Percentiles rank a stretch among this genome's conserved stretches.
Conservation (phyloP, 2,797 vertebrate genomes). For the Lagorchestes hirsutus region DNA sequence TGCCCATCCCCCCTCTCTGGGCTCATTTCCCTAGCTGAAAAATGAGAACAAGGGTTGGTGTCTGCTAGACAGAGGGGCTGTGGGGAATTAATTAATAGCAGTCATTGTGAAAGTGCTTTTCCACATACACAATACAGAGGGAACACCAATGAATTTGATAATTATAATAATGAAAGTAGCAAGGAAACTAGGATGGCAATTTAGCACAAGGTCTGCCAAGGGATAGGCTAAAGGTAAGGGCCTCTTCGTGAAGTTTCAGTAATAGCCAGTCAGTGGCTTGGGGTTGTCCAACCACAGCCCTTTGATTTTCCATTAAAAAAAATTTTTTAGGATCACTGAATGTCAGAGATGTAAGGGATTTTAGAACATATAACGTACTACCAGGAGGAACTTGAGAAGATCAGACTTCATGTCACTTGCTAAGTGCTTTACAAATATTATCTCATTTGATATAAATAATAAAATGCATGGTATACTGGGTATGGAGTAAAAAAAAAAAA, state of each 20-base stretch:
- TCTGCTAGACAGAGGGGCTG: neutral
- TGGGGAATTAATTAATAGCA: conserved; percentile 52
- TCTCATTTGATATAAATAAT: neutral
- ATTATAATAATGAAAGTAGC: conserved; percentile 58
- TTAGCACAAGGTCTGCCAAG: conserved; percentile 16
- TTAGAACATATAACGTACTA: neutral
- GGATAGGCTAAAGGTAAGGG: neutral
- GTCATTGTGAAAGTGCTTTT: conserved; percentile 51
- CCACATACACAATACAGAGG: neutral
- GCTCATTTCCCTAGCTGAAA: conserved; percentile 56
- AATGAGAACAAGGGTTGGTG: conserved; percentile 12
- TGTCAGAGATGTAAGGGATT: neutral
- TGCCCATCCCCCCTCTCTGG: neutral
- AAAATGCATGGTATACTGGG: neutral
- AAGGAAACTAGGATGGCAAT: neutral
- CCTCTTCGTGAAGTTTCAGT: neutral
- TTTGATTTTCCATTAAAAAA: neutral
- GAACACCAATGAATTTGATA: conserved; percentile 19
- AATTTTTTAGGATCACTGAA: neutral
- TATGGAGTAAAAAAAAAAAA: neutral
- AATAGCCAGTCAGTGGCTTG: neutral
- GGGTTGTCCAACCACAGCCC: neutral
- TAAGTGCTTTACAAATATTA: neutral
- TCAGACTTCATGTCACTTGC: neutral
- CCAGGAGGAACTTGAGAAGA: neutral